A percentile compares a stretch with the other conserved stretches of the same genome.
These are phyloP conservation scores for Brachylomia viminalis DNA, from an alignment of 2,888 invertebrate species.

Conservation along the genomic window DNA sequence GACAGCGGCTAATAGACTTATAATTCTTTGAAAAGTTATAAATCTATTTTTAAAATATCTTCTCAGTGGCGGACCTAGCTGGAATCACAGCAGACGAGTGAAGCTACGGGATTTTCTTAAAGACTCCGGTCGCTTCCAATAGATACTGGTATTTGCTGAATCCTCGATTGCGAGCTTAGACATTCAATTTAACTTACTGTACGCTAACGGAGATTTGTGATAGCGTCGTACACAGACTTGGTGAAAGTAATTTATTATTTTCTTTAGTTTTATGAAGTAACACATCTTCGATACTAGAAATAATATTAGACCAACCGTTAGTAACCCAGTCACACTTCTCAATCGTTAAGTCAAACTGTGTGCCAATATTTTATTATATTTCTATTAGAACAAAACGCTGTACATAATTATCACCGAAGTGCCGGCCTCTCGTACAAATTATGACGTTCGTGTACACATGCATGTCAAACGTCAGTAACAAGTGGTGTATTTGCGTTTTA, in stretches of 20 bases:
- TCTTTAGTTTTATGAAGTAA: constrained; percentile 35
- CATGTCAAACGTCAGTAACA: constrained; percentile 64
- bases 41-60: constrained; percentile 60
- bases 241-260: constrained; percentile 69
- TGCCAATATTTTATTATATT: constrained; percentile 30
- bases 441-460: constrained; percentile 51
- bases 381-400: constrained; percentile 23
- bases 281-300: constrained; percentile 11
- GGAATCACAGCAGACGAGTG: constrained; percentile 73
- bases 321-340: not conserved
- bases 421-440: constrained; percentile 41
- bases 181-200: constrained; percentile 87
- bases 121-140: constrained; percentile 82
- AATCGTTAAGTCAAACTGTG: constrained; percentile 10
- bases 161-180: constrained; percentile 84
- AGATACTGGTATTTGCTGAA: constrained; percentile 86
- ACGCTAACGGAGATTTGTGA: constrained; percentile 81
- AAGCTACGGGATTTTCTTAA: constrained; percentile 83
- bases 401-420: constrained; percentile 5
- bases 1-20: not conserved
- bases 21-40: constrained; percentile 31
- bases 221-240: constrained; percentile 72
- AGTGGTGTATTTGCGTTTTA: constrained; percentile 61
- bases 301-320: not conserved
- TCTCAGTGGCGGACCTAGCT: constrained; percentile 52